Conservation (phyloP, 92 coral and sea anemone genomes). For the Zoanthus solanderi region DNA sequence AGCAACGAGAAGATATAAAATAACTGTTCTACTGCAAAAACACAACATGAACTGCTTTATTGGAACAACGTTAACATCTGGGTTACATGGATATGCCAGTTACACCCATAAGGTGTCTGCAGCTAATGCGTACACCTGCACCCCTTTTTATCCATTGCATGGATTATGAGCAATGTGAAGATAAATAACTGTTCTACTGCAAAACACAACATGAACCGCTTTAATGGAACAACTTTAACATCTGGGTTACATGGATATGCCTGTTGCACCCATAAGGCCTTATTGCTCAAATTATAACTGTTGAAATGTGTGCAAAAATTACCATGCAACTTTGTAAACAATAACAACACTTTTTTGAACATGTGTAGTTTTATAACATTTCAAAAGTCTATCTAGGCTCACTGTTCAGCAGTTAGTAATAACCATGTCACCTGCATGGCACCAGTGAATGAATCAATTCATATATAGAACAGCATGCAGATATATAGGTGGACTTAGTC, state of each 20-base stretch:
- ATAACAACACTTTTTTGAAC: slow-evolving; percentile 34
- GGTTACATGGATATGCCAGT: slow-evolving; percentile 39
- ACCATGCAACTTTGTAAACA: slow-evolving; percentile 34
- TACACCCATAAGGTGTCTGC: slow-evolving; percentile 26
- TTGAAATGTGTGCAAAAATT: slow-evolving; percentile 28
- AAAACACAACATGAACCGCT: slow-evolving; percentile 38
- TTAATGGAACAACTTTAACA: slow-evolving; percentile 28
- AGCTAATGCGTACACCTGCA: slow-evolving; percentile 16
- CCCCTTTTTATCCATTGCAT: slow-evolving; percentile 20
- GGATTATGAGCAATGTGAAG: slow-evolving; percentile 31
- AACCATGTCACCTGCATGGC: slow-evolving; percentile 24
- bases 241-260: slow-evolving; percentile 40
- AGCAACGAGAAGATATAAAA: slow-evolving; percentile 17
- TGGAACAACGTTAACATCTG: slow-evolving; percentile 33
- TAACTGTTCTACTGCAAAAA: slow-evolving; percentile 33
- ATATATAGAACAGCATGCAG: slow-evolving; percentile 14
- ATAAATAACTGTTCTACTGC: slow-evolving; percentile 24
- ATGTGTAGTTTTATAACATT: slow-evolving; percentile 20
- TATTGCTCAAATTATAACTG: slow-evolving; percentile 23
- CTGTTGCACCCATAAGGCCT: slow-evolving; percentile 33
- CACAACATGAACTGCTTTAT: slow-evolving; percentile 39
- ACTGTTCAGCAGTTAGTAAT: slow-evolving; percentile 28
- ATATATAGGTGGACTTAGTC: slow-evolving; percentile 12
- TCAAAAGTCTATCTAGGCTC: slow-evolving; percentile 15
- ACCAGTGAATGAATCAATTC: slow-evolving; percentile 28